Evolutionary conservation across 2,888 invertebrate genomes (phyloP).

Genomic region (Aleiodes alternator): DNA sequence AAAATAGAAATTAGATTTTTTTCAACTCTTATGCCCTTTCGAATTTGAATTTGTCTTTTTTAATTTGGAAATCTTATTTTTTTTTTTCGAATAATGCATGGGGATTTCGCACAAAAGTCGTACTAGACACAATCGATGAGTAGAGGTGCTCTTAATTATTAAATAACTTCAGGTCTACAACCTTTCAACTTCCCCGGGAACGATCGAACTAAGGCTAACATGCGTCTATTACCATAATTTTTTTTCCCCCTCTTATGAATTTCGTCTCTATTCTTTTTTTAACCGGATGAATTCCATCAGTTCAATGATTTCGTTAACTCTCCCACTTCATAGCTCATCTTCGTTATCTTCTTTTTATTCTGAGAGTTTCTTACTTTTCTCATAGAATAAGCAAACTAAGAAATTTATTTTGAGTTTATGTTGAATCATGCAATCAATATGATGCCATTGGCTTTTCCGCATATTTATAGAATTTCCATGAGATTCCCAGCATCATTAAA

Average conservation of each 20-base stretch:
- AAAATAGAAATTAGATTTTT: too few species aligned
- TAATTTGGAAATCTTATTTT: not conserved
- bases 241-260: not conserved
- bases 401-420: not conserved
- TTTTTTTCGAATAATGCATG: not conserved
- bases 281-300: too few species aligned
- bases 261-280: not conserved
- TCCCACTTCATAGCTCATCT: not conserved
- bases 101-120: conserved; percentile 61
- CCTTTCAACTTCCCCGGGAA: conserved; percentile 55
- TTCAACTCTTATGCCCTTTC: too few species aligned
- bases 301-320: not conserved
- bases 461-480: too few species aligned
- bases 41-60: not conserved
- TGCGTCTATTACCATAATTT: not conserved
- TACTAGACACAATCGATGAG: conserved; percentile 68
- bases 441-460: too few species aligned
- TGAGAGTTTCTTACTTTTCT: not conserved
- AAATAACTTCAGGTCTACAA: conserved; percentile 66
- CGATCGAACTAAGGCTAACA: conserved; percentile 21
- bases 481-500: too few species aligned
- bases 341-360: not conserved
- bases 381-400: too few species aligned
- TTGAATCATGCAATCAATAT: conserved; percentile 7
- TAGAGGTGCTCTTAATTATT: conserved; percentile 65